These are phyloP conservation scores for Drosophila kohkoa DNA, from an alignment of 1,140 invertebrate species.

Conservation along the genomic window DNA sequence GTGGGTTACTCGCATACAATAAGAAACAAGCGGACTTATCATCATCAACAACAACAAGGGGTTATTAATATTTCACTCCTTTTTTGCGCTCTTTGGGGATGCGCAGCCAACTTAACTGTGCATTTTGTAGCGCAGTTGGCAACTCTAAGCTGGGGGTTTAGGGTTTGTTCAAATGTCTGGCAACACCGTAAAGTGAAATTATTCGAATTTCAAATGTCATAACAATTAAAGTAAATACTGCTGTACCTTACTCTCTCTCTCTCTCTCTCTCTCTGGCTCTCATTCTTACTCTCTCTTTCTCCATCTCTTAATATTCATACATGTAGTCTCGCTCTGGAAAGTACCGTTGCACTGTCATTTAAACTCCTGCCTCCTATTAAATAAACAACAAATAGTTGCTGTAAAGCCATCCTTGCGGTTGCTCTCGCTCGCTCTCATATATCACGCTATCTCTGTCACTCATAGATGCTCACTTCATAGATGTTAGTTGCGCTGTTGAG, in stretches of 20 bases:
- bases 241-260: background rate
- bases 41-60: background rate
- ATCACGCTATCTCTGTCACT: conserved; percentile 38
- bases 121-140: background rate
- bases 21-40: background rate
- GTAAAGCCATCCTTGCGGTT: background rate
- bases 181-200: background rate
- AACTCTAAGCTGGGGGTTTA: background rate
- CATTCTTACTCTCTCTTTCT: conserved; percentile 1
- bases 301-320: conserved; percentile 1
- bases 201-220: conserved; percentile 2
- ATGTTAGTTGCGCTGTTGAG: conserved; percentile 60
- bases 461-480: conserved; percentile 36
- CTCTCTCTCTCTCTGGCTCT: background rate
- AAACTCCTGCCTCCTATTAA: background rate
- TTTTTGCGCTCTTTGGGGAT: background rate
- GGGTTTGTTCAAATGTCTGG: background rate
- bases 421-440: conserved; percentile 29
- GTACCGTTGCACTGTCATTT: conserved; percentile 4
- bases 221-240: background rate
- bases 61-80: background rate
- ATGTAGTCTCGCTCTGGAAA: background rate
- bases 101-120: conserved; percentile 1
- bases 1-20: too few relatives aligned
- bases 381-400: background rate